These are phyloP conservation scores for Mythimna lalbum DNA, from an alignment of 2,888 invertebrate genomes.

Conservation along the genomic window DNA sequence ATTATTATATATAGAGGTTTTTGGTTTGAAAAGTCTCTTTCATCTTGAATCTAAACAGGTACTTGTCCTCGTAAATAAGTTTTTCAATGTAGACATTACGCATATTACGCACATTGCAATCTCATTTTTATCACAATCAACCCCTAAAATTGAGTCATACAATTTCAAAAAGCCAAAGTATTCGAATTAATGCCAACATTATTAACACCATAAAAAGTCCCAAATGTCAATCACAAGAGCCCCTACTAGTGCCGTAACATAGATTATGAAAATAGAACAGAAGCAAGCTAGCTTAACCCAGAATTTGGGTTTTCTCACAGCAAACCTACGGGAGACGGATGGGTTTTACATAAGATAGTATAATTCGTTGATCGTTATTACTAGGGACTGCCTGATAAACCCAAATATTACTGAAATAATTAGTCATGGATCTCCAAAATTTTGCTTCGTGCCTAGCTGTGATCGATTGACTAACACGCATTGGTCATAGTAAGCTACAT, in stretches of 20 bases:
- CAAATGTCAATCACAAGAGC: slow-evolving; percentile 49
- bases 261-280: slow-evolving; percentile 25
- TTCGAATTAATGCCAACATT: slow-evolving; percentile 37
- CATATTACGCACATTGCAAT: too few relatives aligned
- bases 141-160: background rate
- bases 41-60: background rate
- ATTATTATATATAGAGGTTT: background rate
- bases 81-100: background rate
- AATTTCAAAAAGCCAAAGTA: slow-evolving; percentile 35
- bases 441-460: too few relatives aligned
- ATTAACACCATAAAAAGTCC: slow-evolving; percentile 49
- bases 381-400: too few relatives aligned
- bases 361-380: too few relatives aligned
- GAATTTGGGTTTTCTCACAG: too few relatives aligned
- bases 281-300: background rate
- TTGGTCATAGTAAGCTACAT: too few relatives aligned
- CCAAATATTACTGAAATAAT: too few relatives aligned
- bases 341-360: too few relatives aligned
- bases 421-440: too few relatives aligned
- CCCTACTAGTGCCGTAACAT: slow-evolving; percentile 6
- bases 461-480: too few relatives aligned
- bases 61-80: background rate
- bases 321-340: too few relatives aligned
- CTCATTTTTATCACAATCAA: background rate
- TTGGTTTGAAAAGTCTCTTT: background rate